Conservation (phyloP, 2,888 invertebrate species). For the Altica lythri region DNA sequence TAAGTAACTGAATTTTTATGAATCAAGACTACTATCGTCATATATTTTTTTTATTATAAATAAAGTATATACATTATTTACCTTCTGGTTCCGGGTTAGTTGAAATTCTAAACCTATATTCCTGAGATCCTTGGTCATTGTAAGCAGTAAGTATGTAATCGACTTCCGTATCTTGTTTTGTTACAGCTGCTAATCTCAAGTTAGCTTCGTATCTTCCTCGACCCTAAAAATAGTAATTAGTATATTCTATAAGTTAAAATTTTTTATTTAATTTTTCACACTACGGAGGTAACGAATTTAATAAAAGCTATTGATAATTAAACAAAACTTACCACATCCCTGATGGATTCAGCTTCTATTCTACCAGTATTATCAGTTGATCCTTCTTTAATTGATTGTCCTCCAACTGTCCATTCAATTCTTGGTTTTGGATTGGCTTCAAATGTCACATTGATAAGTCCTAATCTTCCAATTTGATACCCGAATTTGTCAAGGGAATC, state of each 20-base stretch:
- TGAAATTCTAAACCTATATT: conserved; percentile 71
- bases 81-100: conserved; percentile 66
- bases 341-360: conserved; percentile 58
- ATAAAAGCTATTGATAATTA: too few species aligned
- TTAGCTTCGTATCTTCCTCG: conserved; percentile 71
- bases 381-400: conserved; percentile 61
- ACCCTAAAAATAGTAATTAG: too few species aligned
- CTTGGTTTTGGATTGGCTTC: conserved; percentile 72
- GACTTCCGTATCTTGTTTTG: conserved; percentile 76
- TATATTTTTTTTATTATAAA: too few species aligned
- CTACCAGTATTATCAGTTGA: conserved; percentile 58
- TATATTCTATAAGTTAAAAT: too few species aligned
- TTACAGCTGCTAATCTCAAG: conserved; percentile 68
- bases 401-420: conserved; percentile 72
- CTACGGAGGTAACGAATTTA: too few species aligned
- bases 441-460: conserved; percentile 73
- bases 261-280: too few species aligned
- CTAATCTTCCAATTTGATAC: conserved; percentile 72
- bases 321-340: conserved; percentile 56
- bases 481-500: conserved; percentile 72
- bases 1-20: too few species aligned
- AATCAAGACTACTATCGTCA: too few species aligned
- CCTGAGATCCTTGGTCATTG: conserved; percentile 70
- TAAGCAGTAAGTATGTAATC: conserved; percentile 69
- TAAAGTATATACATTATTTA: too few species aligned